Evolutionary conservation across 2,797 vertebrate species (phyloP).

Genomic region (Dendrocincla tyrannina): DNA sequence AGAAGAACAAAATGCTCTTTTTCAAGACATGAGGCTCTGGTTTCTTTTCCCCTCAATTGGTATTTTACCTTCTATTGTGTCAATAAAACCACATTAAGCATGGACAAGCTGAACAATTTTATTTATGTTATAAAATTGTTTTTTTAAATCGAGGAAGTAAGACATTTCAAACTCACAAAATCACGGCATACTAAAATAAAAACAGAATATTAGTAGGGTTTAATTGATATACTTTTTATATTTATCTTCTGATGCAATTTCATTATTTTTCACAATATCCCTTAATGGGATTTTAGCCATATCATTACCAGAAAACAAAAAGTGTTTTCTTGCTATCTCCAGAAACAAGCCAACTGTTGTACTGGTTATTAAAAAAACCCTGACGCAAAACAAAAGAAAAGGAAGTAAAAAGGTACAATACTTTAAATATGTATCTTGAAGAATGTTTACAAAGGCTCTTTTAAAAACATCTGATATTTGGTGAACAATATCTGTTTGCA

Average conservation of each 20-base stretch:
- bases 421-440: neutral
- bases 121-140: neutral
- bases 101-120: neutral
- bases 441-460: neutral
- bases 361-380: neutral
- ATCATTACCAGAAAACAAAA: neutral
- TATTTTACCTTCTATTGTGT: neutral
- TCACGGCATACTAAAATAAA: neutral
- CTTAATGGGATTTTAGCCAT: neutral
- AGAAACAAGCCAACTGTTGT: neutral
- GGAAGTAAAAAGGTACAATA: neutral
- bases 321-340: neutral
- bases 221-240: neutral
- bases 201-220: neutral
- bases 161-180: neutral
- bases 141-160: neutral
- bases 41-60: accelerated
- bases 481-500: neutral
- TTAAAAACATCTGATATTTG: neutral
- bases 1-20: neutral
- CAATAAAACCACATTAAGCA: neutral
- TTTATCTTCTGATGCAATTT: neutral
- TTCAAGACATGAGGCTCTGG: neutral
- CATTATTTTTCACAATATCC: neutral
- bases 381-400: neutral